Evolutionary conservation across 2,113 vertebrate genomes (phyloP), one percentile per base, ranked within the genome.

Genomic region (Ancistrus triradiatus): DNA sequence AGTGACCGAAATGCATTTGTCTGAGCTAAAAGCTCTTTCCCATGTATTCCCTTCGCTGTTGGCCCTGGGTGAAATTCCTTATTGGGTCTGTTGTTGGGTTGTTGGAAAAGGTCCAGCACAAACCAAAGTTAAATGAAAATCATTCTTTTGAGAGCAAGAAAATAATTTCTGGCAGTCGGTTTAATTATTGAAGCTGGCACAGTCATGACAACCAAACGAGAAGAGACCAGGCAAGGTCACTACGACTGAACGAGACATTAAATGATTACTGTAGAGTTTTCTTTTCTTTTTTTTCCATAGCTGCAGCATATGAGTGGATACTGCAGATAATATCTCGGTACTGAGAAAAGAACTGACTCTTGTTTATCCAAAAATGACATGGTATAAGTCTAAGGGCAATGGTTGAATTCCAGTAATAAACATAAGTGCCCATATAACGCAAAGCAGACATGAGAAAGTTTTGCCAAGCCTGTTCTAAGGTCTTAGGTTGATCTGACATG

Each of bases 31-130:
- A 51, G 17, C 15, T 4, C 15, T 43, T 42, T 43, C 22, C 60
- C 48, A 43, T 63, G 60, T 42, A 63, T 52, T 17, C 24, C n/a
- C 22, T 25, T 55, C 18, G 17, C 38, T 46, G 21, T 63, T 59
- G 37, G 22, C 22, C 22, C 19, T 19, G 19, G 42, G 59, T 28
- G 44, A 46, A 24, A 56, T 13, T 50, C 22, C 35, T 25, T 48
- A 25, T 27, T 57, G 63, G 38, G 38, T 42, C 14, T 42, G 38
- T 42, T 37, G 17, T 44, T 35, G 11, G 11, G 14, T 44, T 43
- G 38, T 17, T 66, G 42, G 27, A 47, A 42, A 8, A 2, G 35
- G 7, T 63, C 35, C 50, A 52, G 61, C 14, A 19, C 27, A 33
- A 17, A 21, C 24, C 27, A 48, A 13, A 50, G 33, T 63, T 18